Conservation (phyloP, 2,113 vertebrate genomes). For the Vanacampus margaritifer region DNA sequence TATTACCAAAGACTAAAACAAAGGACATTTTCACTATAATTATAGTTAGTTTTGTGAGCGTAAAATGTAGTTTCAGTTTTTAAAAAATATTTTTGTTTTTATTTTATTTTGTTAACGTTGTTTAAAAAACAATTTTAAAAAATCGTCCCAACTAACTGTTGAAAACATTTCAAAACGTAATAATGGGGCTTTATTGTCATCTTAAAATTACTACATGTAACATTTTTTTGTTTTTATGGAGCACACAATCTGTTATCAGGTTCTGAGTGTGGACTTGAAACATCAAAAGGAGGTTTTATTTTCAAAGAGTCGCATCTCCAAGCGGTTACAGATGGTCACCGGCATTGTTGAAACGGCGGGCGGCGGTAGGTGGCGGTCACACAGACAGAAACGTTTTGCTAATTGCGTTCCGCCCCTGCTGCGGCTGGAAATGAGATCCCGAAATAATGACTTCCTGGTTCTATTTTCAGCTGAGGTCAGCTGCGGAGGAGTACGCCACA, state of each 20-base stretch:
- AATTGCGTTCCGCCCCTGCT: constrained; percentile 62
- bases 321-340: neutral
- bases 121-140: no score
- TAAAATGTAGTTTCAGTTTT: no score
- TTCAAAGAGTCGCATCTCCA: neutral
- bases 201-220: no score
- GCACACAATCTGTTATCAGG: neutral
- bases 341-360: constrained; percentile 1
- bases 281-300: neutral
- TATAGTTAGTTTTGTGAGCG: no score
- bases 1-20: no score
- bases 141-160: no score
- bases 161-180: no score
- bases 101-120: no score
- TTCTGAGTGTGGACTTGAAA: neutral
- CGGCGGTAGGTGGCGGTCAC: constrained; percentile 34
- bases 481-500: constrained; percentile 60
- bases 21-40: no score
- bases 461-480: constrained; percentile 71
- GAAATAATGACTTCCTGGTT: constrained; percentile 69
- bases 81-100: no score
- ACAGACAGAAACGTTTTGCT: constrained; percentile 49
- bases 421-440: constrained; percentile 66
- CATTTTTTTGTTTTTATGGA: neutral
- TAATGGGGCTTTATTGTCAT: no score